phyloP scores from a whole-genome alignment of 2,888 invertebrate species.

The Netelia fuscicornis region DNA sequence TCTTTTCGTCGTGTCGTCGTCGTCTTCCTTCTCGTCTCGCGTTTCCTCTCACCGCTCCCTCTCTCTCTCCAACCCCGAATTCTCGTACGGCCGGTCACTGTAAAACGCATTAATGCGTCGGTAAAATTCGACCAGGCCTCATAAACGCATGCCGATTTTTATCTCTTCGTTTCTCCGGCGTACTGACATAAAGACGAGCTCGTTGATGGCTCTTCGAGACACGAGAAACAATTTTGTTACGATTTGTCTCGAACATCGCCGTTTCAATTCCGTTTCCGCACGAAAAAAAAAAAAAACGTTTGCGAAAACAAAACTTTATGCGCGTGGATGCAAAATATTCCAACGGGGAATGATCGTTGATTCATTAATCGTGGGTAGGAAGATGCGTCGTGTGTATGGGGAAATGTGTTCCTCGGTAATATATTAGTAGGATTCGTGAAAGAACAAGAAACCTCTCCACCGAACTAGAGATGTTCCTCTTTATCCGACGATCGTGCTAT shows the following conservation, averaged over 20 bases:
- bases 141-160: constrained; percentile 64
- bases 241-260: constrained; percentile 40
- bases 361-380: no score
- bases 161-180: constrained; percentile 23
- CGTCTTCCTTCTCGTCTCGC: constrained; percentile 1
- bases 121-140: constrained; percentile 62
- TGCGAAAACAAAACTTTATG: background rate
- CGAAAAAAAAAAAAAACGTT: background rate
- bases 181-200: background rate
- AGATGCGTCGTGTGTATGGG: no score
- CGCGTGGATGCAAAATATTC: background rate
- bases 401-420: background rate
- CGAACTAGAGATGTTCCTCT: constrained; percentile 62
- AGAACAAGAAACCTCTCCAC: constrained; percentile 36
- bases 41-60: background rate
- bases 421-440: constrained; percentile 20
- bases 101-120: constrained; percentile 60
- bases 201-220: constrained; percentile 35
- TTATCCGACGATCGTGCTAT: constrained; percentile 70
- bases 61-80: background rate
- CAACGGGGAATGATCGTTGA: background rate
- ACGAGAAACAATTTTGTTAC: constrained; percentile 52
- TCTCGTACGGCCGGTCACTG: constrained; percentile 2
- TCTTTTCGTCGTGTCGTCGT: constrained; percentile 25
- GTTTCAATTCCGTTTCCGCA: background rate